Conservation (phyloP, 2,113 vertebrate genomes). For the Ophthalmolycus amberensis region DNA sequence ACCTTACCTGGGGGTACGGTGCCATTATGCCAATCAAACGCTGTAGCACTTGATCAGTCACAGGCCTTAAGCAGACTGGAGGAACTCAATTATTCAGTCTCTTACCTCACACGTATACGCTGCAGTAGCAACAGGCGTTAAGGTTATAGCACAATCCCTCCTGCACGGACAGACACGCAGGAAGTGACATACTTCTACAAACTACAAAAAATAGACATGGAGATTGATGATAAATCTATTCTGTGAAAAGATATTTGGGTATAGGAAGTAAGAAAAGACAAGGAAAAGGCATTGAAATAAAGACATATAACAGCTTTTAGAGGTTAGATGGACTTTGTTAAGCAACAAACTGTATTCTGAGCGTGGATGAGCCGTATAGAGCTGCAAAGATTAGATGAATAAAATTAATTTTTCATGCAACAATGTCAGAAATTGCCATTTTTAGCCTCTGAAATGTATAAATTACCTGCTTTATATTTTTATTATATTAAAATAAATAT, state of each 20-base stretch:
- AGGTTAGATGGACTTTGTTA: background rate
- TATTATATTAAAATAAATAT: background rate
- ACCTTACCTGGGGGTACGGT: constrained; percentile 73
- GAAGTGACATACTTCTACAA: constrained; percentile 18
- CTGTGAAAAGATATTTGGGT: background rate
- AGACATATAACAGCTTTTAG: background rate
- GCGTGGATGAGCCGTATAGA: background rate
- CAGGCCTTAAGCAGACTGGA: constrained; percentile 58
- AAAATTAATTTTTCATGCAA: background rate
- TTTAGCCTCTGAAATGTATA: background rate
- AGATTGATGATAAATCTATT: background rate
- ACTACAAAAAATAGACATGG: background rate
- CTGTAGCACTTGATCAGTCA: constrained; percentile 69
- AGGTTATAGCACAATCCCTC: background rate
- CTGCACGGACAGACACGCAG: constrained; percentile 16
- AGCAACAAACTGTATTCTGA: background rate
- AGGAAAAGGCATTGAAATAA: background rate
- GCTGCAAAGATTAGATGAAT: background rate
- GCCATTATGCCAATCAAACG: constrained; percentile 77
- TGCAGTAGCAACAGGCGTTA: constrained; percentile 39
- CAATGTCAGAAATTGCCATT: background rate
- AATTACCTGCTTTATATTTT: background rate
- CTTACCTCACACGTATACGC: constrained; percentile 59
- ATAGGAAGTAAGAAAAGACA: background rate
- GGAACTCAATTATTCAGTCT: constrained; percentile 60